Evolutionary conservation across 1,140 invertebrate genomes (phyloP).

Genomic region (Danaus melanippus): DNA sequence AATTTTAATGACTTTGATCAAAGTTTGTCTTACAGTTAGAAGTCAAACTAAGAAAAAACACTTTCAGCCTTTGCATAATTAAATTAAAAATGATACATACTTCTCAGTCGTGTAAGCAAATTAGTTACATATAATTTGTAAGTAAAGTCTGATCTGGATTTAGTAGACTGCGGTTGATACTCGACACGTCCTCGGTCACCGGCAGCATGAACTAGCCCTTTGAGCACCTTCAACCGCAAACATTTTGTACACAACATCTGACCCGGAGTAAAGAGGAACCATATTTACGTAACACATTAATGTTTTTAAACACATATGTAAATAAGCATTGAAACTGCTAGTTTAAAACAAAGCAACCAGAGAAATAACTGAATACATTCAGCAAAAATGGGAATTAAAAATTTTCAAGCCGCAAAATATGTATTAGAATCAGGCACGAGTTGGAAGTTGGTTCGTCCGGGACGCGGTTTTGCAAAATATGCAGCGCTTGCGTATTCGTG

Average conservation of each 20-base stretch:
- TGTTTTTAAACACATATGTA: slow-evolving; percentile 7
- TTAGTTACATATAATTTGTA: slow-evolving; percentile 3
- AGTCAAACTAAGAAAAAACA: too few relatives aligned
- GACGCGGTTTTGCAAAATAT: slow-evolving; percentile 48
- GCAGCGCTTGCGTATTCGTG: slow-evolving; percentile 33
- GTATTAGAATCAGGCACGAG: slow-evolving; percentile 41
- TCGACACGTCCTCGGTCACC: slow-evolving; percentile 45
- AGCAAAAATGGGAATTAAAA: slow-evolving; percentile 17
- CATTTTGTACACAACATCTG: slow-evolving; percentile 31
- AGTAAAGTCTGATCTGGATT: slow-evolving; percentile 17
- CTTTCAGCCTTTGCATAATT: too few relatives aligned
- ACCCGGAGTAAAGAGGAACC: too few relatives aligned
- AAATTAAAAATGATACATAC: too few relatives aligned
- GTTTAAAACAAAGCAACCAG: slow-evolving; percentile 4
- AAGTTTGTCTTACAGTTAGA: too few relatives aligned
- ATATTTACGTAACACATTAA: not conserved
- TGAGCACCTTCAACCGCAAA: slow-evolving; percentile 58
- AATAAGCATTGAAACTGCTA: slow-evolving; percentile 4
- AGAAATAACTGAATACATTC: slow-evolving; percentile 12
- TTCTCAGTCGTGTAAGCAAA: too few relatives aligned
- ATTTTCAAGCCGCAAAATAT: slow-evolving; percentile 27
- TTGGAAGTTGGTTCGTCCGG: slow-evolving; percentile 39
- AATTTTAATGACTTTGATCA: too few relatives aligned
- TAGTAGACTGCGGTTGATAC: slow-evolving; percentile 39
- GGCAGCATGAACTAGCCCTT: slow-evolving; percentile 51